Percentiles rank a stretch among this genome's conserved stretches.
Evolutionary conservation across 1,140 invertebrate genomes (phyloP).

Genomic region (Drosophila lowei): DNA sequence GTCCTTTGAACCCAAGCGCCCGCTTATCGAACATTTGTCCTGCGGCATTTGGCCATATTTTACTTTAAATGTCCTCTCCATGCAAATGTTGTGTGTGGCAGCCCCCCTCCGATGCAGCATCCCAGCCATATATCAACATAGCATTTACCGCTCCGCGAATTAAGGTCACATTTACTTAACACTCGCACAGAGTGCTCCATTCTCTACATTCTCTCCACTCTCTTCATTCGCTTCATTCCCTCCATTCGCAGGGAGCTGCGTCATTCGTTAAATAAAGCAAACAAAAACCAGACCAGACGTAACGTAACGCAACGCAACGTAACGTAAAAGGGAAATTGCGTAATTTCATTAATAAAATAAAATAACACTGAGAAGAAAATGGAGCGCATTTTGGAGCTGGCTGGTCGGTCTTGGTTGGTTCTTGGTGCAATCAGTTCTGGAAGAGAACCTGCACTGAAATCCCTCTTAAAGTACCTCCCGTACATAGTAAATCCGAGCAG

Average conservation of each 20-base stretch:
- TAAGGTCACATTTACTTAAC: constrained; percentile 74
- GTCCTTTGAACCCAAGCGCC: constrained; percentile 57
- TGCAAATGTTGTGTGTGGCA: constrained; percentile 61
- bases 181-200: constrained; percentile 9
- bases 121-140: constrained; percentile 67
- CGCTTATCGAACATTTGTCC: constrained; percentile 66
- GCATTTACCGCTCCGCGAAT: constrained; percentile 65
- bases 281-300: constrained; percentile 9
- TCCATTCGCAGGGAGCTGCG: constrained; percentile 5
- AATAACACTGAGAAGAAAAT: constrained; percentile 48
- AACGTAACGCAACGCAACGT: too few relatives aligned
- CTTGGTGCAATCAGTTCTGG: too few relatives aligned
- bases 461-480: too few relatives aligned
- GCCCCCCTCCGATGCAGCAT: constrained; percentile 29
- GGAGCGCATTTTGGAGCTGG: constrained; percentile 34
- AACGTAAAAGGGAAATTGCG: constrained; percentile 61
- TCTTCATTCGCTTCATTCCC: background rate
- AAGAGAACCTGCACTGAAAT: too few relatives aligned
- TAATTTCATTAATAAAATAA: constrained; percentile 70
- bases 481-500: constrained; percentile 22
- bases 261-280: constrained; percentile 73
- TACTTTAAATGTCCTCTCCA: constrained; percentile 73
- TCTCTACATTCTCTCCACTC: constrained; percentile 7
- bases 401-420: too few relatives aligned
- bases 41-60: constrained; percentile 68